These are phyloP conservation scores for Champsocephalus esox DNA, from an alignment of 2,797 vertebrate genomes.

Conservation along the genomic window DNA sequence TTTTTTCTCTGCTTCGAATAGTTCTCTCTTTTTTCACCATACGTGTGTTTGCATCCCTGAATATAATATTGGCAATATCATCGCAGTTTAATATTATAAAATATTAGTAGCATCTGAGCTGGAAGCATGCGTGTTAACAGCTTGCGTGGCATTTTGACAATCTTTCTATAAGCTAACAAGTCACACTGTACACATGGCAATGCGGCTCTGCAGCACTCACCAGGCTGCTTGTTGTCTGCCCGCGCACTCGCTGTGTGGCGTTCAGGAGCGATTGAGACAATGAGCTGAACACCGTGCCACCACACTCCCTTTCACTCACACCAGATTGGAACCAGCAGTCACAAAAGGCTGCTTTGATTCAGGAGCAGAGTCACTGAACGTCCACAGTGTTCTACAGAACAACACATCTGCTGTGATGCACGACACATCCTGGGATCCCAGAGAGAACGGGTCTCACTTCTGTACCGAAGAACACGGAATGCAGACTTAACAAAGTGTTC, in stretches of 20 bases:
- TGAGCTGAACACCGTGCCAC: slow-evolving; percentile 11
- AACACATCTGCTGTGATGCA: slow-evolving; percentile 39
- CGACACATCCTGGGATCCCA: slow-evolving; percentile 12
- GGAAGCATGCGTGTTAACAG: slow-evolving; percentile 20
- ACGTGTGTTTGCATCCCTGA: no score
- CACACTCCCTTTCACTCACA: slow-evolving; percentile 41
- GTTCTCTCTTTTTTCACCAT: no score
- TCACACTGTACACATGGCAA: slow-evolving; percentile 49
- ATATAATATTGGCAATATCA: no score
- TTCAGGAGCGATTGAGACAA: slow-evolving; percentile 54
- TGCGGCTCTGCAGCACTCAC: slow-evolving; percentile 18
- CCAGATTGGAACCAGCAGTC: slow-evolving; percentile 48
- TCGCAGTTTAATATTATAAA: no score
- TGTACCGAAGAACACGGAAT: slow-evolving; percentile 4
- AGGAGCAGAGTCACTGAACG: slow-evolving; percentile 29
- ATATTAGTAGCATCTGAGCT: background rate
- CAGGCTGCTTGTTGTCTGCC: slow-evolving; percentile 49
- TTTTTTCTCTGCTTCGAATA: no score
- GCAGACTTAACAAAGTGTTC: slow-evolving; percentile 1
- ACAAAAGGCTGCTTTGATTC: slow-evolving; percentile 52
- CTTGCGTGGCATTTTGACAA: slow-evolving; percentile 16
- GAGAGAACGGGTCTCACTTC: slow-evolving; percentile 2
- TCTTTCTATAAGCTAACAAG: slow-evolving; percentile 18
- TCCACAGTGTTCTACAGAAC: slow-evolving; percentile 35
- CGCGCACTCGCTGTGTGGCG: slow-evolving; percentile 56